phyloP scores from a whole-genome alignment of 2,797 vertebrate species.

The Amblyraja radiata region DNA sequence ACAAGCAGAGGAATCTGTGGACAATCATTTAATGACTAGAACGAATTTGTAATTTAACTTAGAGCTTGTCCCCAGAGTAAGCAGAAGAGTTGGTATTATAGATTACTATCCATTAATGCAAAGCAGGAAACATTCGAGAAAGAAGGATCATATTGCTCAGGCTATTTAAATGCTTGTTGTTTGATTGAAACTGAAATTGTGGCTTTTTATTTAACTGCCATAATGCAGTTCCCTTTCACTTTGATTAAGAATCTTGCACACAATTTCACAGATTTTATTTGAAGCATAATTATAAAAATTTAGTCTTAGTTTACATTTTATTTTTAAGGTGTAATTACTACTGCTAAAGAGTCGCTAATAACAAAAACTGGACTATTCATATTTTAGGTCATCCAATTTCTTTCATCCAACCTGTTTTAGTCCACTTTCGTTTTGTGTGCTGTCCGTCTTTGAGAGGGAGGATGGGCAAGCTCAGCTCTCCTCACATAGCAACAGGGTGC shows the following conservation, averaged over 20 bases:
- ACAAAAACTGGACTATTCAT: too few species aligned
- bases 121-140: not conserved
- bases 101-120: not conserved
- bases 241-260: not conserved
- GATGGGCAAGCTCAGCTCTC: not conserved
- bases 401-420: not conserved
- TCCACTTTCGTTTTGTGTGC: not conserved
- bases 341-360: too few species aligned
- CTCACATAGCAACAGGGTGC: not conserved
- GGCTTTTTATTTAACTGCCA: not conserved
- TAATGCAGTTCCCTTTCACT: not conserved
- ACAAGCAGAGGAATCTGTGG: constrained; percentile 16
- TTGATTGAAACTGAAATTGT: not conserved
- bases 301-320: too few species aligned
- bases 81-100: constrained; percentile 1
- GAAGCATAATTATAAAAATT: too few species aligned
- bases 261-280: not conserved
- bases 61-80: constrained; percentile 9
- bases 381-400: not conserved
- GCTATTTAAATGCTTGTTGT: not conserved
- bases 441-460: not conserved
- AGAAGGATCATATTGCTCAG: not conserved
- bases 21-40: not conserved
- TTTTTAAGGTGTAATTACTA: too few species aligned
- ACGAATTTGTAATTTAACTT: not conserved